A percentile compares a stretch with the other conserved stretches of the same genome.
phyloP scores from a whole-genome alignment of 2,113 vertebrate species.

The Shinisaurus crocodilurus region DNA sequence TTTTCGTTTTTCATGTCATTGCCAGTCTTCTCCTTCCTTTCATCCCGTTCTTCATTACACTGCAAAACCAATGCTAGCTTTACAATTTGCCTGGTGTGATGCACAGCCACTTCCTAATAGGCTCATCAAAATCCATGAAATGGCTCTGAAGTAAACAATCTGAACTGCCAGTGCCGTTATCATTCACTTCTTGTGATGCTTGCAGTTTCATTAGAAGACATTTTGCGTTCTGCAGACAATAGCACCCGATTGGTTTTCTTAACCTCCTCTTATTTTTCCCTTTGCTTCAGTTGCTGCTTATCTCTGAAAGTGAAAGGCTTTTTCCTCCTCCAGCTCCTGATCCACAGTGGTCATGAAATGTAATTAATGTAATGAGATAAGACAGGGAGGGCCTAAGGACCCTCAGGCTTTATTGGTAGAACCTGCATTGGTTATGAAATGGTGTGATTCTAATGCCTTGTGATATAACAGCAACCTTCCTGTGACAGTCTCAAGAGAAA shows the following conservation, averaged over 20 bases:
- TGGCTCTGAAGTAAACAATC: conserved; percentile 35
- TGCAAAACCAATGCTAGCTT: conserved; percentile 8
- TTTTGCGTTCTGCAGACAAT: conserved; percentile 55
- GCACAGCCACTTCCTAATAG: conserved; percentile 27
- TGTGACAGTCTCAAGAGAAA: conserved; percentile 28
- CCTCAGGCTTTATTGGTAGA: conserved; percentile 67
- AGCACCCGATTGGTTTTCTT: conserved; percentile 65
- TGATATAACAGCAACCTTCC: conserved; percentile 62
- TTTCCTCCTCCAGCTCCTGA: conserved; percentile 67
- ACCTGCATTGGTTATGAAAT: conserved; percentile 71
- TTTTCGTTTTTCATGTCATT: background rate
- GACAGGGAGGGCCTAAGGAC: conserved; percentile 61
- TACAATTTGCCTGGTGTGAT: conserved; percentile 5
- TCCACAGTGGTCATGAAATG: conserved; percentile 72
- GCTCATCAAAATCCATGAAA: conserved; percentile 39
- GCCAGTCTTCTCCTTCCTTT: conserved; percentile 1
- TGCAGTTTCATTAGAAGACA: conserved; percentile 55
- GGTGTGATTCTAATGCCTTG: conserved; percentile 72
- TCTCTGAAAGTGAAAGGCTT: conserved; percentile 70
- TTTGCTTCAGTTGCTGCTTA: conserved; percentile 57
- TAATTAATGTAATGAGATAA: conserved; percentile 80
- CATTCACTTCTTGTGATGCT: conserved; percentile 32
- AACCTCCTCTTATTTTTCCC: conserved; percentile 46
- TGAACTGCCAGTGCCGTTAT: conserved; percentile 24
- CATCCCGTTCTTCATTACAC: conserved; percentile 8